Percentiles rank a stretch among this genome's conserved stretches.
Conservation (phyloP, 92 coral and sea anemone genomes). For the Epizoanthus stellaris region DNA sequence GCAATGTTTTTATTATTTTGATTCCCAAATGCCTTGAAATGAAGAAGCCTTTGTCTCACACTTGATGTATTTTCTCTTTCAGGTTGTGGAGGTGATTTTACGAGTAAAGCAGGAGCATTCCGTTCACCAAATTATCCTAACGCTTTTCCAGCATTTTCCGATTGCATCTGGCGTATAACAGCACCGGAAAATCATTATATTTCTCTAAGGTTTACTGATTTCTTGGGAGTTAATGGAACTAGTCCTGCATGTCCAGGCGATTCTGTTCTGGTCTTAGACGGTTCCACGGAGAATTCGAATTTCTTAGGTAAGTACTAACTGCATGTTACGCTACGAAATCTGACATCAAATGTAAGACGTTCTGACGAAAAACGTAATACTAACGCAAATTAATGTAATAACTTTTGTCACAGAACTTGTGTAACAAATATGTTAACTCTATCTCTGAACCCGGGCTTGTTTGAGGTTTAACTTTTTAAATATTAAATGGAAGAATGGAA, state of each 20-base stretch:
- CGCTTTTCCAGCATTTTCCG: conserved; percentile 72
- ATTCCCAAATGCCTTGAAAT: not conserved
- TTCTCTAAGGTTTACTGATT: conserved; percentile 77
- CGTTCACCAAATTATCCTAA: conserved; percentile 84
- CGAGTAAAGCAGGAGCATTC: conserved; percentile 49
- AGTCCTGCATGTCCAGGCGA: conserved; percentile 71
- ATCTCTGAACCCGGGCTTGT: no score
- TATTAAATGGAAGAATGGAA: no score
- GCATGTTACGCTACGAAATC: no score
- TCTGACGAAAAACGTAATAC: not conserved
- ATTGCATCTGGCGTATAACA: conserved; percentile 87
- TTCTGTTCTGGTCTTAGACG: conserved; percentile 73
- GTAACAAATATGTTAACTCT: no score
- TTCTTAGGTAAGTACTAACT: conserved; percentile 58
- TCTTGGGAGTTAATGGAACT: conserved; percentile 78
- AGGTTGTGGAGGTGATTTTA: conserved; percentile 92
- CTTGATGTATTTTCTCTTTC: not conserved
- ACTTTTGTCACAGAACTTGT: no score
- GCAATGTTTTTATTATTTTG: not conserved
- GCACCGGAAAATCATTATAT: conserved; percentile 78
- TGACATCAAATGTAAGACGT: no score
- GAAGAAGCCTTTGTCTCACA: not conserved
- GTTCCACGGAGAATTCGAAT: conserved; percentile 56
- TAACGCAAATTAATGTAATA: not conserved
- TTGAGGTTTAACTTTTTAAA: no score